These are phyloP conservation scores for Agrotis segetum DNA, from an alignment of 2,888 invertebrate species.

Conservation along the genomic window DNA sequence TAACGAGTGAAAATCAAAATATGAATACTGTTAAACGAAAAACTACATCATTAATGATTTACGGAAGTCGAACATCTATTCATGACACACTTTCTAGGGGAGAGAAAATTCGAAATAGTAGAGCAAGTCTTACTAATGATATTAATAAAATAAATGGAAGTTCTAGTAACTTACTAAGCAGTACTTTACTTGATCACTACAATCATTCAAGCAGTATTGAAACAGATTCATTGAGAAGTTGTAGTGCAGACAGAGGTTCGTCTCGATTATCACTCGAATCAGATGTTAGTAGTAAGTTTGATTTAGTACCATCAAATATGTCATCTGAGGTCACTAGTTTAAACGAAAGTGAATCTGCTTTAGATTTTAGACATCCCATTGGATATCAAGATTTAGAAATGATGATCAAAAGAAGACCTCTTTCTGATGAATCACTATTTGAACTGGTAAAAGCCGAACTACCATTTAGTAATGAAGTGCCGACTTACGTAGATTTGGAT, in stretches of 20 bases:
- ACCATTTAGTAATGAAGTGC: conserved; percentile 86
- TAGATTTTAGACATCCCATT: conserved; percentile 89
- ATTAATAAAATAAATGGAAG: conserved; percentile 77
- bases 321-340: conserved; percentile 86
- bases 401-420: conserved; percentile 93
- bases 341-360: conserved; percentile 86
- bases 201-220: conserved; percentile 82
- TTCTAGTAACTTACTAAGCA: conserved; percentile 74
- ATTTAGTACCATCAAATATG: conserved; percentile 83
- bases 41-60: conserved; percentile 89
- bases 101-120: conserved; percentile 87
- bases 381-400: conserved; percentile 90
- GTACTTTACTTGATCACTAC: conserved; percentile 80
- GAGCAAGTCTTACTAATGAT: conserved; percentile 85
- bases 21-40: conserved; percentile 86
- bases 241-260: conserved; percentile 86
- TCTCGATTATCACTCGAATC: conserved; percentile 88
- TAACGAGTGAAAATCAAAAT: conserved; percentile 86
- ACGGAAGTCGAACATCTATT: conserved; percentile 88
- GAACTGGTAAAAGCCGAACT: conserved; percentile 92
- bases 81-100: conserved; percentile 89
- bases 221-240: conserved; percentile 86
- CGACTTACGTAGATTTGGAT: conserved; percentile 92
- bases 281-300: conserved; percentile 89
- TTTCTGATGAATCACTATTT: conserved; percentile 94